Conservation (phyloP, 2,797 vertebrate genomes). For the Pseudocheirus occidentalis region DNA sequence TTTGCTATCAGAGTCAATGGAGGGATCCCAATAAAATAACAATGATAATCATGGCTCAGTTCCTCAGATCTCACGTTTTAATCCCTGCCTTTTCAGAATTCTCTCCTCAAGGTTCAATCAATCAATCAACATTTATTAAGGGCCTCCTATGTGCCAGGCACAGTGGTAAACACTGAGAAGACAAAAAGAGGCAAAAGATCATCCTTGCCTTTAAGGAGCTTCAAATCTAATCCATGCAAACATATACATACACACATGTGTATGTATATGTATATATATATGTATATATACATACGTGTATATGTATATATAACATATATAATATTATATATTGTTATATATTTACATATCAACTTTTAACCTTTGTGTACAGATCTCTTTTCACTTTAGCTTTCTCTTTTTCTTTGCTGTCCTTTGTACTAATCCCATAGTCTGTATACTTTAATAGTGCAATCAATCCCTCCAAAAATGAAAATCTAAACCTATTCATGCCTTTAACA, state of each 20-base stretch:
- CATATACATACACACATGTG: background rate
- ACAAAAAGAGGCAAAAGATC: slow-evolving; percentile 2
- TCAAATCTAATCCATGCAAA: background rate
- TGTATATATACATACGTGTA: no score
- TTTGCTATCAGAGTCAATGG: background rate
- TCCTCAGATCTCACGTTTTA: background rate
- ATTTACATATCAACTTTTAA: background rate
- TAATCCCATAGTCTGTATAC: background rate
- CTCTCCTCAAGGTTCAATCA: background rate
- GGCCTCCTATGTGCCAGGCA: background rate
- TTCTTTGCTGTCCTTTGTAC: background rate
- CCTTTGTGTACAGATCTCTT: background rate
- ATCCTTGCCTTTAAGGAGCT: slow-evolving; percentile 1
- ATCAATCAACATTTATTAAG: background rate
- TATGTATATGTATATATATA: no score
- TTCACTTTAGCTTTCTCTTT: background rate
- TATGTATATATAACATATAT: no score
- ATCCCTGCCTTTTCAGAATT: background rate
- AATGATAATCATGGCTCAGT: background rate
- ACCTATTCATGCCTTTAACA: background rate
- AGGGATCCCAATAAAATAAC: background rate
- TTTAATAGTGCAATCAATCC: background rate
- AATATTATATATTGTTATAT: no score
- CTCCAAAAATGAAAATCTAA: background rate
- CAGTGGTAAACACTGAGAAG: background rate